Evolutionary conservation across 2,113 vertebrate species (phyloP), one percentile per base, ranked within the genome.

Genomic region (Aspidoscelis tigris): DNA sequence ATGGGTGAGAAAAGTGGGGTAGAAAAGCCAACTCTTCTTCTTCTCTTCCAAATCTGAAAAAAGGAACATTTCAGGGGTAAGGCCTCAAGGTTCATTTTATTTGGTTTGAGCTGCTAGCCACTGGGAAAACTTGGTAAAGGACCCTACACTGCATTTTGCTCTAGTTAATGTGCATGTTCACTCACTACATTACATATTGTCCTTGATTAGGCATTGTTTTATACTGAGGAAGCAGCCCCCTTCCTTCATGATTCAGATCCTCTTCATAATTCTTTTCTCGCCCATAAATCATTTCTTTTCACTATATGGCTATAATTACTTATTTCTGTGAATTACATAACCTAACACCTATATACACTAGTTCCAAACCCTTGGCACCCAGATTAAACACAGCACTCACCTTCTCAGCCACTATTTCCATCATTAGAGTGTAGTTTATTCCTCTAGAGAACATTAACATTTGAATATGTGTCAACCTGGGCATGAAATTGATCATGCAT

Each of bases 361-460:
- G 87, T 93, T 93, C 88, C 93, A 95, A 64, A 86, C 87, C 80
- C 92, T 91, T 92, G 92, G 93, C 94, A 93, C 90, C 18, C 80
- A 55, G 95, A 94, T 93, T 93, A 93, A 94, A 91, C 65, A 22
- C 87, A 94, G 93, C 90, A 78, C 89, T 95, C 93, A 95, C 95
- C 95, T 96, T 93, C 50, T 68, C 94, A 95, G 84, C 92, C 87
- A 93, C 96, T 95, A 95, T 91, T 94, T 89, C 85, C 92, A 91
- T 95, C 95, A 96, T 95, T 96, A 95, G 92, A 94, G 95, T 91
- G 92, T 41, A 92, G 92, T 92, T 95, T 93, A 92, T 96, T 94
- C 88, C 91, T 94, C 84, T 61, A 78, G 92, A 94, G 92, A 91
- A 95, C 93, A 93, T 96, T 96, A 96, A 95, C 94, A 94, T 94